Evolutionary conservation across 2,797 vertebrate species (phyloP), one percentile per base, ranked within the genome.

Genomic region (Nyctibius grandis): DNA sequence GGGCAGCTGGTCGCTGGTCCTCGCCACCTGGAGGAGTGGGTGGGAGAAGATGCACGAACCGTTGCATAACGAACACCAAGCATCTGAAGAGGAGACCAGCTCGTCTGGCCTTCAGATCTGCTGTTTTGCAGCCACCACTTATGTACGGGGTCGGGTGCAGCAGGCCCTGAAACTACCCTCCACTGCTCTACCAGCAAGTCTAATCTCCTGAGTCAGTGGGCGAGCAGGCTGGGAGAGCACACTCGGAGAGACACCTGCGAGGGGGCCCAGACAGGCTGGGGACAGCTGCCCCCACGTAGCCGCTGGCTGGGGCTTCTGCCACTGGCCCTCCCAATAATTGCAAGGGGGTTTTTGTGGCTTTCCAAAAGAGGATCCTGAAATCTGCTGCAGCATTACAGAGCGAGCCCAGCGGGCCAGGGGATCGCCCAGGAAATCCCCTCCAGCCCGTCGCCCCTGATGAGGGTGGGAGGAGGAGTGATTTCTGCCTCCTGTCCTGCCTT

Each of bases 211-310:
- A n/a, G 61, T 56, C 18, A 4, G 56, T 63, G 64, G n/a, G 74
- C 6, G 29, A 88, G 48, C 60, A 45, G 67, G 57, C 53, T 69
- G 88, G 74, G 90, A 28, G 88, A 63, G 57, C 56, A 33, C 0
- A 0, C 56, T n/a, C 9, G 0, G 51, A 65, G 47, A 59, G 33
- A 87, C 74, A 75, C 33, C 85, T 93, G 74, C 6, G 3, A n/a
- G 12, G 16, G 20, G 26, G 22, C 13, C 81, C 72, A 48, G 38
- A 15, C 0, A 0, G 76, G 60, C 42, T 0, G 0, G n/a, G 42
- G 29, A 79, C 44, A 63, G 59, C 65, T 78, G 50, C 23, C 57
- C 34, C 44, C 50, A 5, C 0, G 0, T 3, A 59, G 33, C 22
- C 9, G 0, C 63, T 63, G 28, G 20, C 67, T 33, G 54, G 16